Conservation (phyloP, 2,888 invertebrate species). For the Megalurothrips usitatus region DNA sequence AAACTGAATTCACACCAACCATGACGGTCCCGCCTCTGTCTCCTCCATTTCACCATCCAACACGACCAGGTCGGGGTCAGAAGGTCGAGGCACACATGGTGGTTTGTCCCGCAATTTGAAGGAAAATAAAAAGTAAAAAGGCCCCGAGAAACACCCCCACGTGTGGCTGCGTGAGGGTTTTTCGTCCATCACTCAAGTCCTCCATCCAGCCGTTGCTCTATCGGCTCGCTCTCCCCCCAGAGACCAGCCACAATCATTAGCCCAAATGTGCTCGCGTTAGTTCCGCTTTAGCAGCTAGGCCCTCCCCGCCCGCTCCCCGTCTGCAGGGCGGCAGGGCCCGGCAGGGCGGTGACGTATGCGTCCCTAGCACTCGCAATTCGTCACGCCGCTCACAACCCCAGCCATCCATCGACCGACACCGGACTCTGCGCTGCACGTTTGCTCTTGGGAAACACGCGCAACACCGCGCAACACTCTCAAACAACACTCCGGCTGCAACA, state of each 20-base stretch:
- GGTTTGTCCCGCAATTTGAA: neutral
- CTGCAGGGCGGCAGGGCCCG: too few species aligned
- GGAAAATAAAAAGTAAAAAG: neutral
- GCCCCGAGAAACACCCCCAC: neutral
- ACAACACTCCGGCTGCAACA: too few species aligned
- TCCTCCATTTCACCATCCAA: too few species aligned
- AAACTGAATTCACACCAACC: too few species aligned
- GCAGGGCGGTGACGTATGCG: neutral
- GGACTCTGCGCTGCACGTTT: too few species aligned
- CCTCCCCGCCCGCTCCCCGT: neutral
- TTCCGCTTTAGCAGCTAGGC: neutral
- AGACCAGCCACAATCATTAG: neutral
- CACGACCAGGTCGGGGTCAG: too few species aligned
- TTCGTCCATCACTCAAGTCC: neutral
- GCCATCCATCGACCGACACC: too few species aligned
- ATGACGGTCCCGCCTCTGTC: too few species aligned
- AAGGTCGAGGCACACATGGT: too few species aligned
- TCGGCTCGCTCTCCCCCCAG: neutral
- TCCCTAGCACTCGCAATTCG: neutral
- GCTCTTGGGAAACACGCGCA: too few species aligned
- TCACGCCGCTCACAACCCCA: neutral
- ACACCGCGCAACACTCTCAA: too few species aligned
- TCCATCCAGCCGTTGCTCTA: neutral
- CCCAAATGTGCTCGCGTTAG: conserved; percentile 2
- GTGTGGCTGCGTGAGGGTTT: neutral